Evolutionary conservation across 2,797 vertebrate species (phyloP), one percentile per base, ranked within the genome.

Genomic region (Lepilemur septentrionalis): DNA sequence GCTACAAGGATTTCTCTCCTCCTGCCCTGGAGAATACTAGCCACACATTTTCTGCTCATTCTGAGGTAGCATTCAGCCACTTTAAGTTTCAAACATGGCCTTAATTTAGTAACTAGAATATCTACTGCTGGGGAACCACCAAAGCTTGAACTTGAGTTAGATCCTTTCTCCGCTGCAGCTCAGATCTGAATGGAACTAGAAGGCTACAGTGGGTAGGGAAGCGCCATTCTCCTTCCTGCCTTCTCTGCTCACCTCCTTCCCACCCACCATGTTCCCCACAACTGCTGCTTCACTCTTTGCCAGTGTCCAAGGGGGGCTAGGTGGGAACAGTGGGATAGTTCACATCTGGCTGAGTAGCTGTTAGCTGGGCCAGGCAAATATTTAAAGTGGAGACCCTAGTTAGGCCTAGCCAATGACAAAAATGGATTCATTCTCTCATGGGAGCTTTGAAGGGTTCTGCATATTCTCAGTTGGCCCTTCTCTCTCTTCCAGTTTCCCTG

Each of bases 1-100:
- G 23, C 15, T 3, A 0, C 0, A 14, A 22, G 0, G 6, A 1
- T 82, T 28, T 32, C 7, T 30, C n/a, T 28, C 25, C 30, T 43
- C 5, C 0, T 23, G 7, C 61, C 17, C 17, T 57, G 32, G 15
- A 61, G 15, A 63, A 59, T 15, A 4, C 38, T 12, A 65, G 28
- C 32, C 46, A 35, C 2, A 22, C 59, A 38, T 41, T 81, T 43
- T 38, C 43, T 89, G 46, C n/a, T n/a, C 20, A 4, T 69, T 52
- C 35, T 81, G 18, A 20, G 55, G 28, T 48, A 41, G 20, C 18
- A 46, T 91, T 72, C 7, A 2, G 6, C 30, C 59, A 38, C 50
- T 70, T 22, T 28, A 15, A 70, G 20, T 35, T 83, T 48, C 8
- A 25, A 50, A 6, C 32, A 5, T 20, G 25, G 13, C 30, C 15